Conservation (phyloP, 1,140 invertebrate genomes). For the Leptinotarsa undecemlineata region DNA sequence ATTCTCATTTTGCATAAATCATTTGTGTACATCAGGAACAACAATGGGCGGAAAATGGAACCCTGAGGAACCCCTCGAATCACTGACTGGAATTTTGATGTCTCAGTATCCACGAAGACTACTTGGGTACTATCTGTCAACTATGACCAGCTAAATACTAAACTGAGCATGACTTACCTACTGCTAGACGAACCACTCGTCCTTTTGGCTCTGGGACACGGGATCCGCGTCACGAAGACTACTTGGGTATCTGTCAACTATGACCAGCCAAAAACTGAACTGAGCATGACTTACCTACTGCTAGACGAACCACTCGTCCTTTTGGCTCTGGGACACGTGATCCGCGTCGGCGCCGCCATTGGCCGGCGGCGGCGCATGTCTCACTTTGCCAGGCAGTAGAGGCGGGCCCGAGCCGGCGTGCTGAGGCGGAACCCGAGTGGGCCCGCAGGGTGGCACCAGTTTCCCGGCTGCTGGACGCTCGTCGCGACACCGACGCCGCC, state of each 20-base stretch:
- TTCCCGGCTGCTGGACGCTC: conserved; percentile 70
- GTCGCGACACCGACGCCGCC: conserved; percentile 57
- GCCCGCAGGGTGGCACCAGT: conserved; percentile 92
- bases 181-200: conserved; percentile 73
- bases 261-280: too few species aligned
- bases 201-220: conserved; percentile 57
- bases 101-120: too few species aligned
- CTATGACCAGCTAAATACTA: too few species aligned
- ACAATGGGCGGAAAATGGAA: too few species aligned
- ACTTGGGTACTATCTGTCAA: too few species aligned
- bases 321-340: conserved; percentile 53
- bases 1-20: too few species aligned
- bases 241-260: too few species aligned
- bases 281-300: conserved; percentile 56
- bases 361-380: conserved; percentile 49
- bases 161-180: conserved; percentile 53
- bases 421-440: conserved; percentile 75
- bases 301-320: conserved; percentile 75
- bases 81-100: too few species aligned
- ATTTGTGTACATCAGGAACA: too few species aligned
- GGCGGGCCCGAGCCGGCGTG: conserved; percentile 68
- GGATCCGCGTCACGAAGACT: conserved; percentile 50
- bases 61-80: too few species aligned
- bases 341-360: conserved; percentile 49
- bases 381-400: conserved; percentile 76